phyloP scores from a whole-genome alignment of 2,888 invertebrate genomes.

The Limnephilus marmoratus region DNA sequence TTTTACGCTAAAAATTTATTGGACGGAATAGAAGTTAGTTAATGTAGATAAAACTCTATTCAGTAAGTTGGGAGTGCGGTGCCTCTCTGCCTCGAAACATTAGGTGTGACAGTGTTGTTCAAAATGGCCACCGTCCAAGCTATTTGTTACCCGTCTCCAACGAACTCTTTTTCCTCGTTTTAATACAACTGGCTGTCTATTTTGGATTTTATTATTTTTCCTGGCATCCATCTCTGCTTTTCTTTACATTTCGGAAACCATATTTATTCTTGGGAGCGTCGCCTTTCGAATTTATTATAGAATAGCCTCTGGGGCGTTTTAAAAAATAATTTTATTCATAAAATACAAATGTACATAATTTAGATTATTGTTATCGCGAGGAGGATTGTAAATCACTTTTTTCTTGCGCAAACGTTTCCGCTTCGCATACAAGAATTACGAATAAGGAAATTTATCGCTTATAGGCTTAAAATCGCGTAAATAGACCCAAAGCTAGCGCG shows the following conservation, averaged over 20 bases:
- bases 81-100: not conserved
- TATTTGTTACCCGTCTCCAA: slow-evolving; percentile 71
- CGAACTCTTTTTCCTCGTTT: slow-evolving; percentile 55
- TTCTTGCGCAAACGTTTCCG: slow-evolving; percentile 25
- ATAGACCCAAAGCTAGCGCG: not conserved
- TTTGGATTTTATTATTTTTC: slow-evolving; percentile 64
- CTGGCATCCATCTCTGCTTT: slow-evolving; percentile 60
- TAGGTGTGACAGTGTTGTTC: slow-evolving; percentile 69
- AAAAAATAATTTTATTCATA: slow-evolving; percentile 45
- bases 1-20: too few relatives aligned
- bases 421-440: slow-evolving; percentile 18
- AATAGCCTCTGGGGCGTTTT: slow-evolving; percentile 21
- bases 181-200: slow-evolving; percentile 61
- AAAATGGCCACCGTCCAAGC: slow-evolving; percentile 75
- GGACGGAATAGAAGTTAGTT: too few relatives aligned
- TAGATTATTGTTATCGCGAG: slow-evolving; percentile 44
- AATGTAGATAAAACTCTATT: not conserved
- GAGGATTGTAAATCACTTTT: slow-evolving; percentile 43
- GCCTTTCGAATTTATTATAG: slow-evolving; percentile 19
- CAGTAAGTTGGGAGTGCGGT: not conserved
- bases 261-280: slow-evolving; percentile 53
- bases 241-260: slow-evolving; percentile 58
- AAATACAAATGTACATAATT: slow-evolving; percentile 47
- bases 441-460: slow-evolving; percentile 26
- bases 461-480: not conserved